Evolutionary conservation across 2,797 vertebrate species (phyloP).

Genomic region (Coregonus sp.): DNA sequence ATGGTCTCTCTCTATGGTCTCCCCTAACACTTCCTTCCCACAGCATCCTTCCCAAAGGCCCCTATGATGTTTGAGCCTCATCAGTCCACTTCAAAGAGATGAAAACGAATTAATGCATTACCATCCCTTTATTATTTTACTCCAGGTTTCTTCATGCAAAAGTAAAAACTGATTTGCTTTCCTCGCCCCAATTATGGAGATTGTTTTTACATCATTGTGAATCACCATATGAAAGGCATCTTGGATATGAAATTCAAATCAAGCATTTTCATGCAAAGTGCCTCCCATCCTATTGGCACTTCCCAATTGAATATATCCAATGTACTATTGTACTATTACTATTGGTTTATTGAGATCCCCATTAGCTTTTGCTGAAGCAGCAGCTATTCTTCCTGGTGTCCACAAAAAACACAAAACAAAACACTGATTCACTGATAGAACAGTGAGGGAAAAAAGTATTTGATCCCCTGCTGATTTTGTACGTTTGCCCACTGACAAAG

Average conservation of each 20-base stretch:
- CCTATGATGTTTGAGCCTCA: constrained; percentile 20
- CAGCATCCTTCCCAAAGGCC: background rate
- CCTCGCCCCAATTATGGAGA: constrained; percentile 39
- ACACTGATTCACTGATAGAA: too few relatives aligned
- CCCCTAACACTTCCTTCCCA: background rate
- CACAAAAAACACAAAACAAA: too few relatives aligned
- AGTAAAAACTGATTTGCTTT: constrained; percentile 42
- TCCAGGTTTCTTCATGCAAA: constrained; percentile 13
- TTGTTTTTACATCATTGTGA: constrained; percentile 45
- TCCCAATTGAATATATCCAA: constrained; percentile 1
- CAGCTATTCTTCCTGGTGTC: too few relatives aligned
- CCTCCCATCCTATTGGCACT: constrained; percentile 23
- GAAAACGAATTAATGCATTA: constrained; percentile 44
- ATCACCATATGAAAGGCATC: constrained; percentile 30
- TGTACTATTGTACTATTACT: background rate
- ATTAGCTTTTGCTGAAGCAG: too few relatives aligned
- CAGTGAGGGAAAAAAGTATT: too few relatives aligned
- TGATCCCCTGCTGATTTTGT: too few relatives aligned
- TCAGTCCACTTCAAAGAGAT: constrained; percentile 32
- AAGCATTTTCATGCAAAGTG: constrained; percentile 48
- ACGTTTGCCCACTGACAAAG: too few relatives aligned
- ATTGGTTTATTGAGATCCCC: too few relatives aligned
- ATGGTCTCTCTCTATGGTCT: too few relatives aligned
- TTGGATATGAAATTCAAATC: constrained; percentile 47
- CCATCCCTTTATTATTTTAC: constrained; percentile 26